Base-by-base conservation (phyloP, 2,797 vertebrate genomes). In the Scleropages formosus region DNA sequence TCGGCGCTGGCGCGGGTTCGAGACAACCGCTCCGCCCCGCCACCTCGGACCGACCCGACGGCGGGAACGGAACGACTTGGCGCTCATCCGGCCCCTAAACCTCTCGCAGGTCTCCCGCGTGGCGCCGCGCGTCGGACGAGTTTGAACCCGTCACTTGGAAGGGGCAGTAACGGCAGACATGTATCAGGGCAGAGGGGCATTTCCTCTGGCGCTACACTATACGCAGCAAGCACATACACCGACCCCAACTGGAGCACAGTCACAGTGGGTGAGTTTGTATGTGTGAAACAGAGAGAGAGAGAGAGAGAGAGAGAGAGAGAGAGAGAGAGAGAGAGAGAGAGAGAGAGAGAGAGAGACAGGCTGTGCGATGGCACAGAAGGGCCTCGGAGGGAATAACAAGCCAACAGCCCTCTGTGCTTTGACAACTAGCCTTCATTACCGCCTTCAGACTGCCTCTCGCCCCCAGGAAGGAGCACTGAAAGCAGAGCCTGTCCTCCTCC, bases 361-460 rank as follows among this genome's bases (percentile, higher is more conserved):
- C 73, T 62, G 73, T 78, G 75, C 6, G 2, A 6, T 6, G 31
- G 31, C 39, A 39, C 31, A 2, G 75, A 71, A 49, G 71, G 71
- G 6, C 51, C 67, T 76, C 80, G 73, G 77, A 61, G 74, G 74
- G 67, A 71, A 80, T 70, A 73, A 47, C 76, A 49, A 78, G 69
- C 62, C 47, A 82, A 70, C 77, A 77, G 78, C 78, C 75, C 13
- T 61, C 62, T 78, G 79, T 80, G 74, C 83, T 78, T 78, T 74
- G 81, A 83, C 78, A 84, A 80, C 75, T 75, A 61, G 78, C 79
- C 84, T 84, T 84, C 79, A 77, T 74, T 85, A 85, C 84, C 81
- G 83, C 82, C 82, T 84, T 77, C 83, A 83, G 79, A 60, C 11
- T 60, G 8, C 53, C 26, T 2, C 26, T n/a, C 13, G 10, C 39